Evolutionary conservation across 2,797 vertebrate genomes (phyloP), one percentile per base, ranked within the genome.

Genomic region (Phyllotis vaccarum): DNA sequence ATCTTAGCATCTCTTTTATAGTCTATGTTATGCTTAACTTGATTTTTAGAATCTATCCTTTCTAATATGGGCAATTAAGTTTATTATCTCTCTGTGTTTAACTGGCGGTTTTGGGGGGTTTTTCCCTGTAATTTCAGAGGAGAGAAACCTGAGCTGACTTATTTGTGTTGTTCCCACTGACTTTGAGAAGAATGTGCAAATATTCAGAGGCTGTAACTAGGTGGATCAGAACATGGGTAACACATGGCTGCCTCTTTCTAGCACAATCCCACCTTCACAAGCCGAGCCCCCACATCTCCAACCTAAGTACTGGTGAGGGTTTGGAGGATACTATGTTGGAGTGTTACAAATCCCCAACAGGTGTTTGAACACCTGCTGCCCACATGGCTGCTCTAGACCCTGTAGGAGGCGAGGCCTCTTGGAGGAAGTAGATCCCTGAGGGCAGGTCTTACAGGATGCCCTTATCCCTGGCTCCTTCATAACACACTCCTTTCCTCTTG

Each of bases 11-110:
- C 31, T 52, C 56, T 60, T 91, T 66, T 60, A 75, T 34, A 86
- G 13, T 46, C 24, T 68, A 12, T n/a, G 34, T 81, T 56, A 72
- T 46, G 27, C 16, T 85, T 83, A 76, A 60, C 92, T 93, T 46
- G 34, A 75, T 52, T 29, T 92, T 86, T 52, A 8, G 46, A 66
- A 54, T 74, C 40, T 86, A 19, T 85, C 46, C 27, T 37, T 37
- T 49, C 46, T 85, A 46, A 22, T 76, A 54, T 43, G 62, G 37
- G 6, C 72, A 60, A 74, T 83, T 81, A 74, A 62, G 21, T 86
- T 54, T 56, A 54, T 76, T 78, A 49, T 54, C 74, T 79, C 89
- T 76, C 72, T 90, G 91, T 83, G 74, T n/a, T 68, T 87, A 46
- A 46, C 80, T 78, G 78, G 6, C 64, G 4, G 29, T 21, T 43